Evolutionary conservation across 2,888 invertebrate species (phyloP).

Genomic region (Erannis defoliaria): DNA sequence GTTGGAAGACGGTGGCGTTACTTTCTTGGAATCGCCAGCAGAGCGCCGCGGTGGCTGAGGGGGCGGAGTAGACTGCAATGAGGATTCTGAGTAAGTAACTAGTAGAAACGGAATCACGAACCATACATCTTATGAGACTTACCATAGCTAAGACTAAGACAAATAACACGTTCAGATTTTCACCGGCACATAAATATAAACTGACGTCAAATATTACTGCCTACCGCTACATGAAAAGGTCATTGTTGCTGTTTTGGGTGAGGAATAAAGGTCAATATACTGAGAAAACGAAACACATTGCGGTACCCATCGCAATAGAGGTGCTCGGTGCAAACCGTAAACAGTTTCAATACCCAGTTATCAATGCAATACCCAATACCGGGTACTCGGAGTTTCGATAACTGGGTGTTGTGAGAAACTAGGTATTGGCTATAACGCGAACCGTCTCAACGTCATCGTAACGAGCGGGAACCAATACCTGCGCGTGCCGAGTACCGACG

Average conservation of each 20-base stretch:
- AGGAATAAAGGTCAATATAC: conserved; percentile 17
- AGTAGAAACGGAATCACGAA: neutral
- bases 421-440: no score
- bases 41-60: conserved; percentile 64
- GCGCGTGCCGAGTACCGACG: no score
- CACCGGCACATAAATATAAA: conserved; percentile 20
- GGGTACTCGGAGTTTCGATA: no score
- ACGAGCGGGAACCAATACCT: no score
- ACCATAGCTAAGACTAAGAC: conserved; percentile 21
- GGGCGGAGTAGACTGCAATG: conserved; percentile 70
- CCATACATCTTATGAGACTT: neutral
- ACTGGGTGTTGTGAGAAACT: no score
- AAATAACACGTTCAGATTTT: conserved; percentile 13
- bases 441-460: no score
- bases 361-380: no score
- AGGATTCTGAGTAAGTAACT: conserved; percentile 7
- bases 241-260: conserved; percentile 15
- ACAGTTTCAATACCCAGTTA: no score
- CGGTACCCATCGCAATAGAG: neutral
- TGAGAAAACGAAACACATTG: conserved; percentile 45
- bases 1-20: conserved; percentile 69
- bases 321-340: no score
- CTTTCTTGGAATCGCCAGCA: conserved; percentile 69
- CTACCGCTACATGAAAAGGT: neutral
- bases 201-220: neutral